These are phyloP conservation scores for Polymixis flavicincta DNA, from an alignment of 2,888 invertebrate genomes.

Conservation along the genomic window DNA sequence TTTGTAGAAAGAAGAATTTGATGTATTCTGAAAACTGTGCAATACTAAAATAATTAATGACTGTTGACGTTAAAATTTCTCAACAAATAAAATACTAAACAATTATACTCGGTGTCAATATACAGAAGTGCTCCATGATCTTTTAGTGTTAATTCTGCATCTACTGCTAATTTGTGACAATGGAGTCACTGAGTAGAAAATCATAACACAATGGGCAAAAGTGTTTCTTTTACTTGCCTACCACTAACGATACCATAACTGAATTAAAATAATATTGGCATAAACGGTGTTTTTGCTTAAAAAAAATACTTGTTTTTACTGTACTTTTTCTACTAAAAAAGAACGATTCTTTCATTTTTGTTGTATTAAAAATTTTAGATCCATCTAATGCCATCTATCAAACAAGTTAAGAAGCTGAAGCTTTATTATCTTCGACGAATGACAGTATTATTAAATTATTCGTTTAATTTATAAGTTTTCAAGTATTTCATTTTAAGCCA, in stretches of 20 bases:
- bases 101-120: not conserved
- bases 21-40: not conserved
- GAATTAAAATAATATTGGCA: not conserved
- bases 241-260: not conserved
- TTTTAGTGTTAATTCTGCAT: not conserved
- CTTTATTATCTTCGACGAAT: not conserved
- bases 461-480: not conserved
- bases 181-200: not conserved
- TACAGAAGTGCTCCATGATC: not conserved
- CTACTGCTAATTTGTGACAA: not conserved
- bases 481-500: not conserved
- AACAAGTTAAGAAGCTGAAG: not conserved
- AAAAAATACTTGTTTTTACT: not conserved
- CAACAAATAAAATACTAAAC: not conserved
- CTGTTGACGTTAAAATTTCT: slow-evolving; percentile 18
- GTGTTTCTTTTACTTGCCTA: not conserved
- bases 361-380: not conserved
- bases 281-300: not conserved
- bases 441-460: slow-evolving; percentile 34
- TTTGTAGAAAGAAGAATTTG: not conserved
- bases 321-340: not conserved
- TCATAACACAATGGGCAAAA: not conserved
- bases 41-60: slow-evolving; percentile 30
- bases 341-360: not conserved
- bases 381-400: not conserved